phyloP scores from a whole-genome alignment of 1,140 invertebrate genomes.

The Listronotus oregonensis region DNA sequence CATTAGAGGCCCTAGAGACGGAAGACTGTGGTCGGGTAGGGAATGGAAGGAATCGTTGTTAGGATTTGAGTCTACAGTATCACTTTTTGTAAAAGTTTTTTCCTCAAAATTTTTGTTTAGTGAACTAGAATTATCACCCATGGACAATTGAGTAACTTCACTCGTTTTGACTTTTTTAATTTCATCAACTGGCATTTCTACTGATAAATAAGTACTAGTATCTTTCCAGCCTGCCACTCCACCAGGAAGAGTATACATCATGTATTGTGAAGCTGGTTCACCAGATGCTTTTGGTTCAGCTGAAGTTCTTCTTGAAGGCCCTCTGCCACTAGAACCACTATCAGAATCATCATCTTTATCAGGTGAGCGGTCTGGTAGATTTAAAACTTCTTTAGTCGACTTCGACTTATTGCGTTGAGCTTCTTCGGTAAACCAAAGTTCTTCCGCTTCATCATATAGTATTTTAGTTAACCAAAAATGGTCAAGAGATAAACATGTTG shows the following conservation, averaged over 20 bases:
- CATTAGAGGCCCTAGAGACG: conserved; percentile 45
- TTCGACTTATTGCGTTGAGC: conserved; percentile 53
- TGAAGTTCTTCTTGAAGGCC: conserved; percentile 56
- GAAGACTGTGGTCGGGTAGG: conserved; percentile 42
- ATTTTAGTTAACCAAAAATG: conserved; percentile 65
- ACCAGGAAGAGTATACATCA: conserved; percentile 63
- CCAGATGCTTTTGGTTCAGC: conserved; percentile 17
- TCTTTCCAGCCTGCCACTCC: conserved; percentile 82
- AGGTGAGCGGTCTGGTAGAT: conserved; percentile 55
- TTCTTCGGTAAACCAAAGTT: conserved; percentile 60
- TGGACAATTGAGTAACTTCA: background rate
- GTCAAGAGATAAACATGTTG: conserved; percentile 58
- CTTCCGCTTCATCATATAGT: conserved; percentile 67
- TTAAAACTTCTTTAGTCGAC: conserved; percentile 50
- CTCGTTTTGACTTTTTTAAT: too few species aligned
- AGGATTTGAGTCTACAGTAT: conserved; percentile 11
- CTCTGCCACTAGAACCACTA: conserved; percentile 63
- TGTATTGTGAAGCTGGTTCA: conserved; percentile 31
- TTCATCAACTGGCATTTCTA: background rate
- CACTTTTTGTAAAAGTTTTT: background rate
- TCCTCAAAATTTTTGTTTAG: background rate
- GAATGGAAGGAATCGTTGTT: conserved; percentile 34
- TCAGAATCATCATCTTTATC: conserved; percentile 65
- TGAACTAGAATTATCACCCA: background rate
- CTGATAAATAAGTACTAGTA: conserved; percentile 74